These are phyloP conservation scores for Phyllostomus discolor DNA, from an alignment of 2,113 vertebrate species.

Conservation along the genomic window DNA sequence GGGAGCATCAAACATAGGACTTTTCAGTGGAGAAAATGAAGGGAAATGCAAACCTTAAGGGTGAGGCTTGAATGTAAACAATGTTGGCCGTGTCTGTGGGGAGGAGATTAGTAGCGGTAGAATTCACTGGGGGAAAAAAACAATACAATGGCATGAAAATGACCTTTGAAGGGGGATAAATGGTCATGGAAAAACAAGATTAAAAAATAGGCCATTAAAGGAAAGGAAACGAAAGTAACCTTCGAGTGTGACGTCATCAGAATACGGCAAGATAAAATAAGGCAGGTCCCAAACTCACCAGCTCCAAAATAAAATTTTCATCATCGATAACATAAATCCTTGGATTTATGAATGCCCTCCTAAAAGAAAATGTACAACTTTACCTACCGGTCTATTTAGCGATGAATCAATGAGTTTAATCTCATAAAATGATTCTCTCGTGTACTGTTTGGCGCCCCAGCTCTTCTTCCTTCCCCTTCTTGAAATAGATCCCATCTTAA, in stretches of 20 bases:
- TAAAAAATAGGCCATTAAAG: no score
- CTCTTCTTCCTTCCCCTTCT: conserved; percentile 31
- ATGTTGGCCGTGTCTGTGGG: neutral
- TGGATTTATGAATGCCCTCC: conserved; percentile 38
- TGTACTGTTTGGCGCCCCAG: conserved; percentile 15
- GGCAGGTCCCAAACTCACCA: conserved; percentile 5
- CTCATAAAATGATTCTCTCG: conserved; percentile 50
- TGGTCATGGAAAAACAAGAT: no score
- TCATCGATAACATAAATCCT: conserved; percentile 2
- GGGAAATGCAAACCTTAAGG: neutral
- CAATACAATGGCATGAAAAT: neutral
- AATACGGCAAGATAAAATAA: conserved; percentile 11
- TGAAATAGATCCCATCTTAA: conserved; percentile 14
- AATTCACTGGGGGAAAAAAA: neutral
- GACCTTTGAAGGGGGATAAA: neutral
- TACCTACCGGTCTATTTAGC: conserved; percentile 1
- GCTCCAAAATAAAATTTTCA: conserved; percentile 44
- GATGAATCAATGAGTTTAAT: conserved; percentile 62
- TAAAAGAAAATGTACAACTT: conserved; percentile 30
- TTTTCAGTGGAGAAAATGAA: neutral
- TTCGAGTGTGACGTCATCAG: neutral
- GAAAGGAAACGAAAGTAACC: neutral
- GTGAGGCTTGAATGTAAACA: neutral
- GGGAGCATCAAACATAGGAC: neutral
- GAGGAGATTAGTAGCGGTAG: neutral